Evolutionary conservation across 2,797 vertebrate species (phyloP).

Genomic region (Semotilus atromaculatus): DNA sequence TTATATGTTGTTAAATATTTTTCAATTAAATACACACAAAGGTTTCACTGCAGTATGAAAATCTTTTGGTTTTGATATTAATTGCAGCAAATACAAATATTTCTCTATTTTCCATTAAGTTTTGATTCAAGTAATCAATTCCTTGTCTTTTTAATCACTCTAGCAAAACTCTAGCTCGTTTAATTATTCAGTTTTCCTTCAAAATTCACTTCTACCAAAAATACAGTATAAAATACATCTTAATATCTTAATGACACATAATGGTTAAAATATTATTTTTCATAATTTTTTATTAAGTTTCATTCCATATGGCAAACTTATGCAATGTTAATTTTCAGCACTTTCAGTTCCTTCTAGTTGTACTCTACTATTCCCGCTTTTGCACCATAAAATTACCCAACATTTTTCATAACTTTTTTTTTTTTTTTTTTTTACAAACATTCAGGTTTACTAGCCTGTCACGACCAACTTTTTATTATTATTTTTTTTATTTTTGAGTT

Average conservation of each 20-base stretch:
- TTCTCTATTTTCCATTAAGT: neutral
- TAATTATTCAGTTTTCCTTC: neutral
- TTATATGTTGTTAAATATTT: no score
- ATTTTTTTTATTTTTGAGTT: neutral
- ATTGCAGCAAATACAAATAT: neutral
- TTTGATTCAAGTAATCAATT: neutral
- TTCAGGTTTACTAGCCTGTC: neutral
- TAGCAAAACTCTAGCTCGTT: neutral
- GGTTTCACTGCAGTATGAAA: neutral
- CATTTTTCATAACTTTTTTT: neutral
- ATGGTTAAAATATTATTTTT: neutral
- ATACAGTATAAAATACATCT: neutral
- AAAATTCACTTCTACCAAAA: neutral
- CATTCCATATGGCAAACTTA: neutral
- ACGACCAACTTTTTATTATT: neutral
- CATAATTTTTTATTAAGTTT: neutral
- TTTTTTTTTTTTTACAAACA: neutral
- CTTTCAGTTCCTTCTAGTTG: constrained; percentile 25
- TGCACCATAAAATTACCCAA: neutral
- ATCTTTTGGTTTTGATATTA: neutral
- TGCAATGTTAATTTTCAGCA: neutral
- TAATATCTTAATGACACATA: neutral
- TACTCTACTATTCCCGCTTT: neutral
- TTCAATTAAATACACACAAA: neutral
- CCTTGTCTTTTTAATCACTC: neutral